Percentiles rank a stretch among this genome's conserved stretches.
Conservation (phyloP, 2,797 vertebrate species). For the Uromys caudimaculatus region DNA sequence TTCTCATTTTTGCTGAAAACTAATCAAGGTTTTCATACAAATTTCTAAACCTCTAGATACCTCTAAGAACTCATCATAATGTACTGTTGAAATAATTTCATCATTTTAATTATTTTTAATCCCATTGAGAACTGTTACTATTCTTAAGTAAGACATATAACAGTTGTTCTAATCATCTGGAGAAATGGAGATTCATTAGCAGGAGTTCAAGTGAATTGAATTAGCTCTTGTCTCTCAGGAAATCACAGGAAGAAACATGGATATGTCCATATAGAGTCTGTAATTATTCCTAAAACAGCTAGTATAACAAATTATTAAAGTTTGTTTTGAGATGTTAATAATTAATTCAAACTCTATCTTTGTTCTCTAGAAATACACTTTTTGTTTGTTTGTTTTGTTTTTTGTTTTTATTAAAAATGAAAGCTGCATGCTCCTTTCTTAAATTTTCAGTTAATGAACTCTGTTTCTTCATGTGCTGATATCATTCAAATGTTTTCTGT, state of each 20-base stretch:
- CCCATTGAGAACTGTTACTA: conserved; percentile 24
- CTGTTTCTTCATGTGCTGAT: neutral
- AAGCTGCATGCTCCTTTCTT: neutral
- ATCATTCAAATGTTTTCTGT: neutral
- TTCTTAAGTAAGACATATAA: conserved; percentile 58
- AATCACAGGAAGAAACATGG: neutral
- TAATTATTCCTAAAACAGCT: conserved; percentile 15
- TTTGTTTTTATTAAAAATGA: neutral
- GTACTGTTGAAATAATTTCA: conserved; percentile 43
- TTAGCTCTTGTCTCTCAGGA: neutral
- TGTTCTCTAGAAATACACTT: neutral
- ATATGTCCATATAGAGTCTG: neutral
- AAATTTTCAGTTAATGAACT: neutral
- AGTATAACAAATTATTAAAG: neutral
- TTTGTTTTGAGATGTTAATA: neutral
- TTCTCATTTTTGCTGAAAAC: conserved; percentile 50
- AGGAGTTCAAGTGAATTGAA: conserved; percentile 48
- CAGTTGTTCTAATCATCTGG: neutral
- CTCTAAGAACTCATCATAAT: conserved; percentile 61
- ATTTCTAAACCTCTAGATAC: conserved; percentile 22
- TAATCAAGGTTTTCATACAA: conserved; percentile 59
- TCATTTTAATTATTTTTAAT: conserved; percentile 75
- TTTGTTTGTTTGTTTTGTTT: neutral
- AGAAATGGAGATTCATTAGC: conserved; percentile 62
- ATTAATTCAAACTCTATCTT: neutral